These are phyloP conservation scores for Rhineura floridana DNA, from an alignment of 2,113 vertebrate genomes.

Conservation along the genomic window DNA sequence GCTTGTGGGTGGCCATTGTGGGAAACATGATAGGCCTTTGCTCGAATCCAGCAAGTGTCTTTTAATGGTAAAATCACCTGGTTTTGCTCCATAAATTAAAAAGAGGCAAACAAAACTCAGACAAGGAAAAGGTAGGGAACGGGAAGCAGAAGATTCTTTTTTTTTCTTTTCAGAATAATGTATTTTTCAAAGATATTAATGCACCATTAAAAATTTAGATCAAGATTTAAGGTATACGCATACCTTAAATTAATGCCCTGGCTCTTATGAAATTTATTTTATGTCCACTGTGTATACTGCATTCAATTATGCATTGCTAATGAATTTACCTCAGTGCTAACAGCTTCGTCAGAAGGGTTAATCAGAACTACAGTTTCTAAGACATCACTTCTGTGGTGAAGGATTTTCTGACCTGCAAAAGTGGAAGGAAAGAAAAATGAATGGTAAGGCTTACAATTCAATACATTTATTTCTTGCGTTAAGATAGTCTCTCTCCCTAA, in stretches of 20 bases:
- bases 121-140: neutral
- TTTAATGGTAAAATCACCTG: neutral
- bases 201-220: neutral
- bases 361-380: conserved; percentile 96
- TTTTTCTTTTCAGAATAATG: neutral
- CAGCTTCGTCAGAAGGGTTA: conserved; percentile 96
- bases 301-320: conserved; percentile 8
- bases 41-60: neutral
- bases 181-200: neutral
- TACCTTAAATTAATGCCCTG: conserved; percentile 1
- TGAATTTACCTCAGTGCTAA: conserved; percentile 89
- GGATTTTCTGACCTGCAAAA: conserved; percentile 92
- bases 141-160: neutral
- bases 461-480: neutral
- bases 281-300: neutral
- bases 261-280: neutral
- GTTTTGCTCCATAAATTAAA: neutral
- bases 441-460: neutral
- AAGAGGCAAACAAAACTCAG: neutral
- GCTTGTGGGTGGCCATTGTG: neutral
- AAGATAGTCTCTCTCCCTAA: neutral
- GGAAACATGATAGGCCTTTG: neutral
- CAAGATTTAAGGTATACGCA: accelerated
- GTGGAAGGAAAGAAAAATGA: conserved; percentile 52
- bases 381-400: conserved; percentile 94